A percentile compares a stretch with the other conserved stretches of the same genome.
phyloP scores from a whole-genome alignment of 2,888 invertebrate genomes.

The Meliscaeva auricollis region DNA sequence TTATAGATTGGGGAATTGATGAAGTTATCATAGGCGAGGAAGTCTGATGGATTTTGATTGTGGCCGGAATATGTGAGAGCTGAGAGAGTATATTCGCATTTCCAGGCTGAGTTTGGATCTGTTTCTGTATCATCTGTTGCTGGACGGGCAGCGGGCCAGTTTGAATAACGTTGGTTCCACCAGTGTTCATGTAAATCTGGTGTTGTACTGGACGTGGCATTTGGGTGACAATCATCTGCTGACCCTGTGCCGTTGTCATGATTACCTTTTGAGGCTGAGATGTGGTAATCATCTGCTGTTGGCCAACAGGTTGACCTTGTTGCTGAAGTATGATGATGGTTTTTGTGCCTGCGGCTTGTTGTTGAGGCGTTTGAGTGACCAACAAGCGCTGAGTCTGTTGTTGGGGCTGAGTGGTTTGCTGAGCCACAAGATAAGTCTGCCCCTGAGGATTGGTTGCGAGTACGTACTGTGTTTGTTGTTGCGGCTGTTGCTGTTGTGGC shows the following conservation, averaged over 20 bases:
- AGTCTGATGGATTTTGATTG: conserved; percentile 85
- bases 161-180: conserved; percentile 76
- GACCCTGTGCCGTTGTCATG: conserved; percentile 87
- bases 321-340: conserved; percentile 90
- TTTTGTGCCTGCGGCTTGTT: conserved; percentile 88
- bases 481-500: conserved; percentile 83
- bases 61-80: conserved; percentile 83
- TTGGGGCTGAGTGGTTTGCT: conserved; percentile 86
- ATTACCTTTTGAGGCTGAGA: conserved; percentile 86
- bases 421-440: conserved; percentile 88
- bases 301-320: conserved; percentile 82
- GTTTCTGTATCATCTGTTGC: conserved; percentile 79
- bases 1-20: conserved; percentile 67
- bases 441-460: conserved; percentile 85
- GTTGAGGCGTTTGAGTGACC: conserved; percentile 88
- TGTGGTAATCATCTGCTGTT: conserved; percentile 80
- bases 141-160: conserved; percentile 81
- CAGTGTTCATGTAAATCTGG: conserved; percentile 74
- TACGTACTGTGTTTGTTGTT: conserved; percentile 82
- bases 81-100: conserved; percentile 79
- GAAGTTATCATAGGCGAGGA: conserved; percentile 73
- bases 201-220: conserved; percentile 81
- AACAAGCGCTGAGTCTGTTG: conserved; percentile 86
- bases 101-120: conserved; percentile 72
- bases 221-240: conserved; percentile 88